Evolutionary conservation across 2,113 vertebrate species (phyloP).

Genomic region (Oplegnathus fasciatus): DNA sequence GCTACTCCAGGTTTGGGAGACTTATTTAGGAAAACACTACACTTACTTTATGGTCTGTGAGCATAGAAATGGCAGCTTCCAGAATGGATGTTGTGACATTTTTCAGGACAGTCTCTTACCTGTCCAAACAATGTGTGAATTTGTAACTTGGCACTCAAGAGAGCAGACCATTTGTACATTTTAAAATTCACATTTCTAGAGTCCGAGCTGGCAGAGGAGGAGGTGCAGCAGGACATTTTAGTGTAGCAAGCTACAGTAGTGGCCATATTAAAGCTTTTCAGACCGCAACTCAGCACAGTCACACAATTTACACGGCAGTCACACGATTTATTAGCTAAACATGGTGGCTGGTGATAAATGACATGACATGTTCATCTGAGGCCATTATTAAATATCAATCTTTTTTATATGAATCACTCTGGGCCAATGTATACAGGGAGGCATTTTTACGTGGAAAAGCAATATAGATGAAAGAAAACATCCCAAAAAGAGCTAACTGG

Average conservation of each 20-base stretch:
- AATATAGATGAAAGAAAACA: neutral
- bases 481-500: neutral
- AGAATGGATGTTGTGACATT: constrained; percentile 17
- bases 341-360: neutral
- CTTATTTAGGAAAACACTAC: neutral
- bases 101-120: constrained; percentile 9
- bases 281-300: constrained; percentile 20
- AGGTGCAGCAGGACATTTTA: constrained; percentile 17
- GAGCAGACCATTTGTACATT: constrained; percentile 20
- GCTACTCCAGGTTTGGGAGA: neutral
- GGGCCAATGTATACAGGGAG: neutral
- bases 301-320: neutral
- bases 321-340: constrained; percentile 12
- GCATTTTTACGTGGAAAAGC: neutral
- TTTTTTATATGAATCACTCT: neutral
- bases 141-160: constrained; percentile 19
- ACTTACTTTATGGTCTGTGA: neutral
- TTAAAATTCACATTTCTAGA: constrained; percentile 27
- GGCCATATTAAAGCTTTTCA: neutral
- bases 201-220: constrained; percentile 6
- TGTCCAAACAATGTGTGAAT: constrained; percentile 50
- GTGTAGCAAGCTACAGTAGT: neutral
- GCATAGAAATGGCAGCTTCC: constrained; percentile 19
- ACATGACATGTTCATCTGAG: constrained; percentile 13
- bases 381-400: neutral